Evolutionary conservation across 2,797 vertebrate genomes (phyloP).

Genomic region (Forpus xanthops): DNA sequence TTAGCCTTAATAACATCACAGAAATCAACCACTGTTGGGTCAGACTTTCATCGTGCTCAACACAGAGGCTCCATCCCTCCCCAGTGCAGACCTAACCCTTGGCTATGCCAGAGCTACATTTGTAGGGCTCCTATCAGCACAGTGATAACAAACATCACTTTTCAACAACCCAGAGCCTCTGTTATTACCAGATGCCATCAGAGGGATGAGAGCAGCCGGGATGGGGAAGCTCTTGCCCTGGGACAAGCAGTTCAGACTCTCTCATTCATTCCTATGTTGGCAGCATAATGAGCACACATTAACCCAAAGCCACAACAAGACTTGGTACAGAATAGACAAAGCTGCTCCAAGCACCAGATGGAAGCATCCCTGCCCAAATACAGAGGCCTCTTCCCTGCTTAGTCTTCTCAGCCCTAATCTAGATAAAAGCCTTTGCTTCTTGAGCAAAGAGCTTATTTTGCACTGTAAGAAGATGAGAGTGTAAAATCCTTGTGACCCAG

Average conservation of each 20-base stretch:
- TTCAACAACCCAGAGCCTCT: neutral
- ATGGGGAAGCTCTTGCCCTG: neutral
- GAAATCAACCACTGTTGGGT: rapidly evolving
- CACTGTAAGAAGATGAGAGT: constrained; percentile 10
- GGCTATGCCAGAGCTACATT: rapidly evolving
- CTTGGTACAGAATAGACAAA: neutral
- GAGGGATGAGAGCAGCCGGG: neutral
- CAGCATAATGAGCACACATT: neutral
- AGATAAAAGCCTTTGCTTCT: neutral
- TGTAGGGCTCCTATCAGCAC: neutral
- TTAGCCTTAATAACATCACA: neutral
- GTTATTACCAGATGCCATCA: neutral
- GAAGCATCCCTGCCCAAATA: neutral
- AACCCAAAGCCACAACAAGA: neutral
- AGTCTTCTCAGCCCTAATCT: constrained; percentile 25
- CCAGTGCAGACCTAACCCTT: neutral
- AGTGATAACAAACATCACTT: rapidly evolving
- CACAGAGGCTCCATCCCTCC: rapidly evolving
- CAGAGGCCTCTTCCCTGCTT: neutral
- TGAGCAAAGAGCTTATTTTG: constrained; percentile 4
- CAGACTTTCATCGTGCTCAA: rapidly evolving
- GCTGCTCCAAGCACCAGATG: constrained; percentile 20
- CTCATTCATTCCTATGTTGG: neutral
- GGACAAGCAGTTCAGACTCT: neutral
- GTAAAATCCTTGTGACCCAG: neutral